Base-by-base conservation (phyloP, 2,888 invertebrate species). In the Taphrorychus bicolor region DNA sequence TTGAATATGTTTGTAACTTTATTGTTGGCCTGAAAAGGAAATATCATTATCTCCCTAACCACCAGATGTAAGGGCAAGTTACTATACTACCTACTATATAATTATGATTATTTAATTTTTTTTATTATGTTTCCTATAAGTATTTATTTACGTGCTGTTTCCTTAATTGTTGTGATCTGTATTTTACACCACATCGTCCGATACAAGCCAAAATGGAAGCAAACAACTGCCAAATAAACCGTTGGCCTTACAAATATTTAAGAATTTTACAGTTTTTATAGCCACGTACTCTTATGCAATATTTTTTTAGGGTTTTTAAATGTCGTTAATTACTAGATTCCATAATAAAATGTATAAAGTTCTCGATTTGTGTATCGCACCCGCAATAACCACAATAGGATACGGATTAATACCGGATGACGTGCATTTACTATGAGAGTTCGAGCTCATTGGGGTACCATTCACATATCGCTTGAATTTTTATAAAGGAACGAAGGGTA, bases 361-460 rank as follows among this genome's bases (percentile, higher is more conserved):
- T 11, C 32, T 32, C 11, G 32, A 3, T 32, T 11, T 11, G 32
- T 32, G 32, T 32, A 9, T 32, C 11, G 32, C 32, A 7, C 9
- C 9, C 32, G 32, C 32, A 32, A 32, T 32, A 32, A 32, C 32
- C 11, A 32, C 32, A 32, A 11, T 32, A 32, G 32, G 32, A 32
- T 9, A 32, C 32, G 32, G 17, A 53, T 61, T 61, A 61, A 11
- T 75, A 76, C 77, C 77, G 74, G 77, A 73, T 73, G 67, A 72
- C 49, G 60, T 75, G 77, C 77, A 77, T 77, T 77, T 77, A 75
- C 62, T 49, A 57, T 59, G 5, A 45, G 70, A 71, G 66, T 51
- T 71, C 72, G 65, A 63, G 70, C 73, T 75, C 73, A 74, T 74
- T 70, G 51, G 40, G 72, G 71, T 71, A 70, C 67, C 71, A 71